phyloP scores from a whole-genome alignment of 92 coral and sea anemone genomes.

The Epizoanthus rinbou region DNA sequence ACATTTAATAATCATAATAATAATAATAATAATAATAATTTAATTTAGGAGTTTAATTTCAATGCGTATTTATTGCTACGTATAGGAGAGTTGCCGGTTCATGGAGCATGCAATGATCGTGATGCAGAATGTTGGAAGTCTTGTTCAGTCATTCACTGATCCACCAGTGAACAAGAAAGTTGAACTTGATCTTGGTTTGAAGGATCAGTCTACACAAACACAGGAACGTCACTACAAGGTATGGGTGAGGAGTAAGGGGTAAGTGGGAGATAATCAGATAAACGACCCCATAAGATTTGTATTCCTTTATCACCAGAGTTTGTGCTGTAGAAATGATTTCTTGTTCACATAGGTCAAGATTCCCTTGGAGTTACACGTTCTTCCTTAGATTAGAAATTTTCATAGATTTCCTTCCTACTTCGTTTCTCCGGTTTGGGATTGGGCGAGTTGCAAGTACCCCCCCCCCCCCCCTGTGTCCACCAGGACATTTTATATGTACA shows the following conservation, averaged over 20 bases:
- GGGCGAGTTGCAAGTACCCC: neutral
- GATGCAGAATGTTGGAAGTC: constrained; percentile 73
- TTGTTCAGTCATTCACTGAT: constrained; percentile 81
- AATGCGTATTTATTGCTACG: neutral
- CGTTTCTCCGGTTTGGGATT: neutral
- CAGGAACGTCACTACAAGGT: constrained; percentile 94
- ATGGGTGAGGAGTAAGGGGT: neutral
- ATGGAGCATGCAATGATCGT: constrained; percentile 90
- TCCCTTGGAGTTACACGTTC: no score
- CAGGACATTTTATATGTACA: neutral
- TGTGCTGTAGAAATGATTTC: no score
- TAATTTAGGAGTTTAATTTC: neutral
- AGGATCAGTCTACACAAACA: constrained; percentile 70
- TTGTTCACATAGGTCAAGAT: no score
- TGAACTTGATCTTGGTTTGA: constrained; percentile 86
- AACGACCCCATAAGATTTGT: neutral
- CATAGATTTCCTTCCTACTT: no score
- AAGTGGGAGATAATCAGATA: neutral
- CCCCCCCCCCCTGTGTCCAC: neutral
- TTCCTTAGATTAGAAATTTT: no score
- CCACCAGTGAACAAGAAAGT: constrained; percentile 74
- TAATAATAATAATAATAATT: no score
- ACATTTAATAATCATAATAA: no score
- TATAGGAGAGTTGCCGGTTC: constrained; percentile 96
- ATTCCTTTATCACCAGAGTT: neutral